Evolutionary conservation across 2,113 vertebrate genomes (phyloP).

Genomic region (Brachyistius frenatus): DNA sequence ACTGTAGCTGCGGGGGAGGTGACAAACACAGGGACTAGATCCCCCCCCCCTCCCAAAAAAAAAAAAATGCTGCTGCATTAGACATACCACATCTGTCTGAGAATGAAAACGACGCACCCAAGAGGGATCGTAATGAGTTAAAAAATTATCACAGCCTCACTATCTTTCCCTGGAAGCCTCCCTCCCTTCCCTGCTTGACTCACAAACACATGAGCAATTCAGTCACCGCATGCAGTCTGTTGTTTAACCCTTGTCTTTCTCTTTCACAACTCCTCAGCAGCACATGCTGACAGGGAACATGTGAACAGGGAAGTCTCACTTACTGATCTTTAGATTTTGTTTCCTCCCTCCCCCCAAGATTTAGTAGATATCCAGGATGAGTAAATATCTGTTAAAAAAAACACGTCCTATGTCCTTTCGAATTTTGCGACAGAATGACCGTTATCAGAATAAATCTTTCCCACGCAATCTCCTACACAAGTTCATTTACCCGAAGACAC

Average conservation of each 20-base stretch:
- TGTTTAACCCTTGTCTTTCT: slow-evolving; percentile 65
- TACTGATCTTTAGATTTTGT: neutral
- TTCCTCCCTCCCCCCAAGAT: neutral
- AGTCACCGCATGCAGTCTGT: slow-evolving; percentile 45
- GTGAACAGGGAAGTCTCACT: neutral
- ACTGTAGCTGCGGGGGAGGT: neutral
- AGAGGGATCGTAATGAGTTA: slow-evolving; percentile 58
- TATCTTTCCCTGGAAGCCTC: slow-evolving; percentile 45
- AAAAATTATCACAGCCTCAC: slow-evolving; percentile 58
- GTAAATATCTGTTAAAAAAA: too few species aligned
- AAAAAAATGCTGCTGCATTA: neutral
- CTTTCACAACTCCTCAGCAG: slow-evolving; percentile 2
- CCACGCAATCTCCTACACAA: neutral
- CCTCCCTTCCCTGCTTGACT: slow-evolving; percentile 62
- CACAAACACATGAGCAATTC: slow-evolving; percentile 79
- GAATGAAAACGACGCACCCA: slow-evolving; percentile 38
- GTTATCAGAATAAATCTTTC: neutral
- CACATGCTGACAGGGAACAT: neutral
- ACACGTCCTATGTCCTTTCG: neutral
- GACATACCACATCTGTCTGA: slow-evolving; percentile 43
- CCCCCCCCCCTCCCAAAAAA: too few species aligned
- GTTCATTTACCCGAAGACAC: neutral
- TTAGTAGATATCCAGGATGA: neutral
- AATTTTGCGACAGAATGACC: neutral
- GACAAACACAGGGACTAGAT: neutral